Base-by-base conservation (phyloP, 2,888 invertebrate genomes). In the Aproaerema taeniolella region DNA sequence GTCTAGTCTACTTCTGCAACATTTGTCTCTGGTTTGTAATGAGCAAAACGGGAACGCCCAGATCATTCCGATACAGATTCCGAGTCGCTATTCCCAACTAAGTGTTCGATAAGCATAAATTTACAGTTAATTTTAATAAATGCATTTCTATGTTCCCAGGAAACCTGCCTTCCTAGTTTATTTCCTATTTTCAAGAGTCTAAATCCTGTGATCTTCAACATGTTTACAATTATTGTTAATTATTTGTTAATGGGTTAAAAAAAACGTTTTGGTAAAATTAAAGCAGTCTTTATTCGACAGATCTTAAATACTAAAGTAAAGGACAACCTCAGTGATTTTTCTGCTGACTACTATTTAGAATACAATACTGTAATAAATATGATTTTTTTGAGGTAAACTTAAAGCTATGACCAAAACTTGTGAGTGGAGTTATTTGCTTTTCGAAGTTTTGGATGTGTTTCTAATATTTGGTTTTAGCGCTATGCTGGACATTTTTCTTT, bases 211-310 rank as follows among this genome's bases (percentile, higher is more conserved):
- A n/a, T n/a, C n/a, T n/a, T n/a, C n/a, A n/a, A n/a, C n/a, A n/a
- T n/a, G n/a, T n/a, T n/a, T n/a, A n/a, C n/a, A n/a, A n/a, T n/a
- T n/a, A n/a, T n/a, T n/a, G n/a, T n/a, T n/a, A n/a, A n/a, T n/a
- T n/a, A n/a, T n/a, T n/a, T n/a, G n/a, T n/a, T n/a, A 20, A 20
- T 20, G 20, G 5, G 8, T 20, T 20, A 8, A 20, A 20, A 8
- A 20, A 20, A 20, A 32, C 20, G 31, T 2, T 37, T 38, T 11
- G 13, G 4, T 30, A 60, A 53, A 61, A 63, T 58, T 57, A 63
- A 52, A 73, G 65, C 75, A 80, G 78, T 79, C 78, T 83, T 81
- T 83, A 83, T 68, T 83, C n/a, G 66, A 74, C 64, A 68, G 59
- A 68, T 66, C 60, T 66, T 70, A 70, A 64, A 69, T 61, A 62